Conservation (phyloP, 2,797 vertebrate genomes). For the Chrysocyon brachyurus region DNA sequence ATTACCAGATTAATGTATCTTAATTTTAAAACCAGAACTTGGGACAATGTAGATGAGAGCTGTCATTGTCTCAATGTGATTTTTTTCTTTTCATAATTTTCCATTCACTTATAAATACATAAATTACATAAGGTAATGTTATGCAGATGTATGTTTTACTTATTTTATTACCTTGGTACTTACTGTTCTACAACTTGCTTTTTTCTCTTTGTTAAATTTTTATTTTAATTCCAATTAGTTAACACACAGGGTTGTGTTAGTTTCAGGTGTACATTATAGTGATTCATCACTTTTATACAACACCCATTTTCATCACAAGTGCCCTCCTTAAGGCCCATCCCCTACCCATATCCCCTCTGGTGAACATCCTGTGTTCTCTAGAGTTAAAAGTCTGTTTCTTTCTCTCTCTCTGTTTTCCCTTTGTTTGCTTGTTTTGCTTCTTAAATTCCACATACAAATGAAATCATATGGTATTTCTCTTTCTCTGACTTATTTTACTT, state of each 20-base stretch:
- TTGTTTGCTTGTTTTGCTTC: neutral
- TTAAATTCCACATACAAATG: neutral
- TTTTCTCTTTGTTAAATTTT: neutral
- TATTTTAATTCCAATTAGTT: neutral
- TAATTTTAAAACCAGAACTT: neutral
- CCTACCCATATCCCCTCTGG: neutral
- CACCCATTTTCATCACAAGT: neutral
- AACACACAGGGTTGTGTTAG: neutral
- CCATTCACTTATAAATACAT: neutral
- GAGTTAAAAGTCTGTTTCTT: neutral
- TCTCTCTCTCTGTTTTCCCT: neutral
- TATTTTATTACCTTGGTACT: neutral
- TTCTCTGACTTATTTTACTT: neutral
- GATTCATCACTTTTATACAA: neutral
- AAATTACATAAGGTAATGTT: neutral
- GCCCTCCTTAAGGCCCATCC: neutral
- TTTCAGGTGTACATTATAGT: neutral
- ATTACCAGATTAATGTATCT: too few relatives aligned
- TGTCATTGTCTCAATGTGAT: neutral
- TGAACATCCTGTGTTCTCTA: neutral
- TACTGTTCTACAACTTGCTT: neutral
- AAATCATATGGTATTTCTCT: neutral
- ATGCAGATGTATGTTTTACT: neutral
- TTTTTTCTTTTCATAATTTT: conserved; percentile 9
- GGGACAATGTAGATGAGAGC: neutral